phyloP scores from a whole-genome alignment of 2,797 vertebrate species.

The Acanthurus leucopareius region DNA sequence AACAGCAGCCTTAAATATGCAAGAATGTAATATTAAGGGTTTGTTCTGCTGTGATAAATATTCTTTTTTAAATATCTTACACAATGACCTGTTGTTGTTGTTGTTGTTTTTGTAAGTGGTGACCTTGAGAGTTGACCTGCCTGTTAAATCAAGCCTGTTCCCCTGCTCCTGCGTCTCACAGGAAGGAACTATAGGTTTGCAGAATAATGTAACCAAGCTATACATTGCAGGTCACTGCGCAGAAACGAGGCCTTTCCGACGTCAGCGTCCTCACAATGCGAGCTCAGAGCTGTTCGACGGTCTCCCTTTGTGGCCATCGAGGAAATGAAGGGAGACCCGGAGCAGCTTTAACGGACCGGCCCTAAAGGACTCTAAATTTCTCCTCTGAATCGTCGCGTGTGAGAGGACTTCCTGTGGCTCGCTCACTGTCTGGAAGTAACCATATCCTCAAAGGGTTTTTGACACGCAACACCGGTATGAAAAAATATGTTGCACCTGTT shows the following conservation, averaged over 20 bases:
- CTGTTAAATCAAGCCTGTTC: slow-evolving; percentile 57
- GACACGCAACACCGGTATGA: slow-evolving; percentile 82
- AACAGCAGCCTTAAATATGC: background rate
- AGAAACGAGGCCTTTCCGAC: slow-evolving; percentile 66
- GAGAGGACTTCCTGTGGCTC: slow-evolving; percentile 88
- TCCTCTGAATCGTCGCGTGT: slow-evolving; percentile 86
- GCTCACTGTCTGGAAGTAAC: slow-evolving; percentile 86
- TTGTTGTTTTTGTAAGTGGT: slow-evolving; percentile 29
- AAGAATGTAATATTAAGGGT: background rate
- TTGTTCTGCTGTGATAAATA: background rate
- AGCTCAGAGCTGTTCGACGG: slow-evolving; percentile 62
- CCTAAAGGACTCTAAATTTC: slow-evolving; percentile 82
- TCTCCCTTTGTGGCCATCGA: slow-evolving; percentile 80
- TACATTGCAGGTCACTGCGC: slow-evolving; percentile 54
- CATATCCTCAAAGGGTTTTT: slow-evolving; percentile 85
- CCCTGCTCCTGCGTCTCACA: slow-evolving; percentile 38
- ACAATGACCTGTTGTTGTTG: slow-evolving; percentile 5
- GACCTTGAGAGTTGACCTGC: slow-evolving; percentile 38
- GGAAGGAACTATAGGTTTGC: slow-evolving; percentile 74
- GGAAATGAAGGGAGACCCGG: slow-evolving; percentile 80
- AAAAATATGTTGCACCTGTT: slow-evolving; percentile 85
- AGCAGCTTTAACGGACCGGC: slow-evolving; percentile 67
- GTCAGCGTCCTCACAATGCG: slow-evolving; percentile 47
- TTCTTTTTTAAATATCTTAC: slow-evolving; percentile 9
- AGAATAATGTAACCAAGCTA: slow-evolving; percentile 56